Evolutionary conservation across 2,888 invertebrate genomes (phyloP), one percentile per base, ranked within the genome.

Genomic region (Masnerella sp.): DNA sequence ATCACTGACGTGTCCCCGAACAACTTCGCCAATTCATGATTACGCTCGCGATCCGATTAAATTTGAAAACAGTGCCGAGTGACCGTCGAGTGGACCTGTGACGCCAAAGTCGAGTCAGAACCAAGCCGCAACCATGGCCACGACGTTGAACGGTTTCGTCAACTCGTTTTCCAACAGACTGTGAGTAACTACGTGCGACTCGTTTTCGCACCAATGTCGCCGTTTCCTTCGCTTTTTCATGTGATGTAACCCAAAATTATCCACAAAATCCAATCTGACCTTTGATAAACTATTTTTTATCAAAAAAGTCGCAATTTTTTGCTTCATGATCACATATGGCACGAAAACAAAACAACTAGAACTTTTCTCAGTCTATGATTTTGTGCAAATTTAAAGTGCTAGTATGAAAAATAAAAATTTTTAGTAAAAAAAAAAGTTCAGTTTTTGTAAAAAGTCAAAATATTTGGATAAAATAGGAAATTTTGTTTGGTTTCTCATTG

Each of bases 161-260:
- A 92, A 92, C 88, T 91, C 92, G 79, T 93, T 93, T 88, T 91
- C 90, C 86, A 91, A 90, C 88, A 91, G 90, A 84, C 88, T 93
- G 93, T 93, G 88, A 92, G 93, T 93, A 87, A 4, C 36, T 5
- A 17, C 34, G 5, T 11, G n/a, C 25, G 2, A 9, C 20, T 42
- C 17, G 17, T 20, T 5, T 9, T 20, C n/a, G 20, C 18, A 28
- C 17, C 22, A 15, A 9, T 14, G 8, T 2, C 11, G 8, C 12
- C n/a, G 7, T 30, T 32, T 51, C 34, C 17, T 38, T 32, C n/a
- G n/a, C n/a, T 32, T 2, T 32, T 5, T n/a, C n/a, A 9, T 5
- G 43, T 45, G 43, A 45, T 45, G 43, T 45, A 45, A 45, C 43
- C 5, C n/a, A n/a, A n/a, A n/a, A n/a, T n/a, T n/a, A n/a, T n/a